phyloP scores from a whole-genome alignment of 2,888 invertebrate genomes.

The Bruchidius siliquastri region DNA sequence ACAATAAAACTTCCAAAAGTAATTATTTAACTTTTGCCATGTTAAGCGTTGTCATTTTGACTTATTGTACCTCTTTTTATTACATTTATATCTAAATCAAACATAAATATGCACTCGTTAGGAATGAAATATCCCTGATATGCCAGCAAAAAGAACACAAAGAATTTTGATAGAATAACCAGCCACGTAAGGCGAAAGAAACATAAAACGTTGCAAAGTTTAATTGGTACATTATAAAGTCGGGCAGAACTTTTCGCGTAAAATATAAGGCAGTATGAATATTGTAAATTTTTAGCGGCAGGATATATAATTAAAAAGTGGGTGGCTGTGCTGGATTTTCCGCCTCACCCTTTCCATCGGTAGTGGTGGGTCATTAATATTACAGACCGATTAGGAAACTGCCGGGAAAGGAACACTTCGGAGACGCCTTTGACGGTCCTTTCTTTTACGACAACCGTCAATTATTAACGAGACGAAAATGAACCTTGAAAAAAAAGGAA shows the following conservation, averaged over 20 bases:
- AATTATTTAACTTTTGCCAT: too few species aligned
- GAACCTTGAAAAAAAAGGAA: too few species aligned
- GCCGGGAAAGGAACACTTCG: slow-evolving; percentile 3
- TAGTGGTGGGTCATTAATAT: slow-evolving; percentile 12
- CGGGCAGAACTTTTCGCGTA: slow-evolving; percentile 19
- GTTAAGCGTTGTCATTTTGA: too few species aligned
- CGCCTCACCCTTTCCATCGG: slow-evolving; percentile 11
- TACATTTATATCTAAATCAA: too few species aligned
- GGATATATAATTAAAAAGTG: slow-evolving; percentile 15
- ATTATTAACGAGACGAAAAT: too few species aligned
- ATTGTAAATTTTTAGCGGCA: slow-evolving; percentile 19
- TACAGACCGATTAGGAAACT: slow-evolving; percentile 13
- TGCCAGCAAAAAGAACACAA: too few species aligned
- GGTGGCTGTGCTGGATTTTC: slow-evolving; percentile 14
- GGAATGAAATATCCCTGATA: too few species aligned
- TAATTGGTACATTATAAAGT: slow-evolving; percentile 30
- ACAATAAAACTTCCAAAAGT: too few species aligned
- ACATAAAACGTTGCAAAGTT: slow-evolving; percentile 28
- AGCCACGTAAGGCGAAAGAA: slow-evolving; percentile 9
- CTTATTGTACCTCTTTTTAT: too few species aligned
- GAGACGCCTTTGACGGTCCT: slow-evolving; percentile 1
- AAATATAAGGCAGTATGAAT: slow-evolving; percentile 23
- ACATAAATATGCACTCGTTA: too few species aligned
- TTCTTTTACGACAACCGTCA: too few species aligned
- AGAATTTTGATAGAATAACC: too few species aligned